These are phyloP conservation scores for Hippocampus abdominalis DNA, from an alignment of 2,113 vertebrate genomes.

Conservation along the genomic window DNA sequence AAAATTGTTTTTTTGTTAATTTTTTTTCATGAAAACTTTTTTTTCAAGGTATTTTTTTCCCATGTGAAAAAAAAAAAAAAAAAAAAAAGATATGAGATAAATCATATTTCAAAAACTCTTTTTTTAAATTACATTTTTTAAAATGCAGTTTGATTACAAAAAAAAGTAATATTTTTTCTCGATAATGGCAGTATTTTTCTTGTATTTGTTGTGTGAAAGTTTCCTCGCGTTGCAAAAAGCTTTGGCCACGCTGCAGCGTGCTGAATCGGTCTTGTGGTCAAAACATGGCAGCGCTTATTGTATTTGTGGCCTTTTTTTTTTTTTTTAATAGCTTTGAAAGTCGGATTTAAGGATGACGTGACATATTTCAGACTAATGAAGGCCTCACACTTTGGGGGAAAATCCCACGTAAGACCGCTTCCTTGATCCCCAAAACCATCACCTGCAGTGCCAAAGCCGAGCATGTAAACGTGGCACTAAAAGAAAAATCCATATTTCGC, in stretches of 20 bases:
- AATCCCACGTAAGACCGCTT: neutral
- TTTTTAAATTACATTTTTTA: no score
- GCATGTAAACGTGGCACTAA: conserved; percentile 1
- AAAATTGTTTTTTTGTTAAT: no score
- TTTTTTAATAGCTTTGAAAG: neutral
- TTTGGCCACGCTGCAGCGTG: neutral
- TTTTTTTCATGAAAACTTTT: no score
- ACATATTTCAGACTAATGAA: neutral
- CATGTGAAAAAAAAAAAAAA: no score
- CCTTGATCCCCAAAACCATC: neutral
- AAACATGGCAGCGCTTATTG: neutral
- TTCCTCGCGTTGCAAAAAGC: neutral
- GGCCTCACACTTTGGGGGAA: neutral
- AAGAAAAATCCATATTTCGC: conserved; percentile 7
- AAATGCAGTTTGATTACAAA: no score
- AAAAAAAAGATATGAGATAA: no score
- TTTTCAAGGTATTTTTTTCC: no score
- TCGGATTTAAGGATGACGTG: neutral
- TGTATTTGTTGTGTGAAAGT: no score
- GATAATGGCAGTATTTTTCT: no score
- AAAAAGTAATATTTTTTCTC: no score
- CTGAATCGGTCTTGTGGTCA: no score
- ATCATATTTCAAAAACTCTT: no score
- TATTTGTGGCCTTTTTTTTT: neutral
- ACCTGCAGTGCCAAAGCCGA: neutral